Percentiles rank a stretch among this genome's conserved stretches.
phyloP scores from a whole-genome alignment of 2,888 invertebrate species.

The Melanchra persicariae region DNA sequence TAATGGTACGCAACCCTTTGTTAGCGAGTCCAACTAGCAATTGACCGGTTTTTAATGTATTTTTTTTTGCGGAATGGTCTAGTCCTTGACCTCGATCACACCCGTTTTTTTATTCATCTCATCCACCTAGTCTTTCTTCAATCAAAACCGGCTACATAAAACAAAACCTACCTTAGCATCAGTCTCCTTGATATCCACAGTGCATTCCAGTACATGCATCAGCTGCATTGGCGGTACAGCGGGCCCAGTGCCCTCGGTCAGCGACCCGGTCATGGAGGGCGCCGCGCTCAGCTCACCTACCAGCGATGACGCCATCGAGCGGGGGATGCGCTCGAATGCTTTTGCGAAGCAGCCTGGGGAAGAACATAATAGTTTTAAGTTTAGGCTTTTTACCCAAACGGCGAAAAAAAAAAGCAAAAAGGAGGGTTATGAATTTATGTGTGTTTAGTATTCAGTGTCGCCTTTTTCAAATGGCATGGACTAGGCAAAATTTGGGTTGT shows the following conservation, averaged over 20 bases:
- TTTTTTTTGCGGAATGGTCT: no score
- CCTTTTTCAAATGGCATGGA: no score
- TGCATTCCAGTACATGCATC: constrained; percentile 97
- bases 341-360: constrained; percentile 96
- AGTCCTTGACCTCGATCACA: no score
- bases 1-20: no score
- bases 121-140: not conserved
- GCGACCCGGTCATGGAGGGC: constrained; percentile 92
- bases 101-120: no score
- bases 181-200: constrained; percentile 98
- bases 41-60: no score
- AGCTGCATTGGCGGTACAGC: constrained; percentile 91
- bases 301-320: constrained; percentile 95
- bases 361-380: not conserved
- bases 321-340: constrained; percentile 97
- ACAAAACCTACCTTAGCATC: constrained; percentile 92
- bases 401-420: no score
- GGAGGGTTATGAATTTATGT: no score
- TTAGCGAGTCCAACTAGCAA: no score
- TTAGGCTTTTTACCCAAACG: no score
- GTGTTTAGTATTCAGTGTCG: no score
- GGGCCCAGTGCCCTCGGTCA: constrained; percentile 90
- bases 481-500: no score
- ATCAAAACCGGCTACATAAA: not conserved
- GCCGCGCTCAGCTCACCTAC: constrained; percentile 93